Percentiles rank a stretch among this genome's conserved stretches.
These are phyloP conservation scores for Clinocottus analis DNA, from an alignment of 2,113 vertebrate genomes.

Conservation along the genomic window DNA sequence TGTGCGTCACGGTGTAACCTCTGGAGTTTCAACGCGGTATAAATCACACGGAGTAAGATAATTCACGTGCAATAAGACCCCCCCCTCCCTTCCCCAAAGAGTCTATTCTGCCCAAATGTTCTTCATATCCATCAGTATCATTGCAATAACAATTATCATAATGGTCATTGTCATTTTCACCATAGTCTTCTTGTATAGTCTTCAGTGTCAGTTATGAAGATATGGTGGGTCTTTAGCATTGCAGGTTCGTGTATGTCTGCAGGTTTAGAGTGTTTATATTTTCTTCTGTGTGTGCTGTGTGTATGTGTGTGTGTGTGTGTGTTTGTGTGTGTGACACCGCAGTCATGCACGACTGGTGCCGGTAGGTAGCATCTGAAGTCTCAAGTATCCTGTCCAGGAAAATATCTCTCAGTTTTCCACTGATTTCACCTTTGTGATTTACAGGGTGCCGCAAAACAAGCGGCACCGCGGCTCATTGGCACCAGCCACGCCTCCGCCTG, in stretches of 20 bases:
- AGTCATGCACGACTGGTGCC: conserved; percentile 55
- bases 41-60: conserved; percentile 99
- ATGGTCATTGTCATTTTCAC: conserved; percentile 67
- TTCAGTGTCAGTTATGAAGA: conserved; percentile 62
- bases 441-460: conserved; percentile 51
- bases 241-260: conserved; percentile 53
- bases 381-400: conserved; percentile 70
- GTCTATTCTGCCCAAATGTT: conserved; percentile 85
- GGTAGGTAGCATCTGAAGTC: conserved; percentile 79
- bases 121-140: conserved; percentile 67
- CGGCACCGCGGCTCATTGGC: conserved; percentile 46
- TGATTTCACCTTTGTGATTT: conserved; percentile 60
- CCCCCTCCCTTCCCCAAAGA: conserved; percentile 77
- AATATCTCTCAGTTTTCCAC: conserved; percentile 58
- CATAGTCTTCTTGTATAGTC: conserved; percentile 62
- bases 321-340: conserved; percentile 46
- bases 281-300: conserved; percentile 45
- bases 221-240: conserved; percentile 58
- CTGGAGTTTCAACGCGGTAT: conserved; percentile 85
- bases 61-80: conserved; percentile 99
- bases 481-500: conserved; percentile 47
- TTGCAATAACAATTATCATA: conserved; percentile 65
- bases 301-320: conserved; percentile 23
- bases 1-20: conserved; percentile 59
- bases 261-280: conserved; percentile 47